Evolutionary conservation across 2,113 vertebrate species (phyloP), one percentile per base, ranked within the genome.

Genomic region (Probosciger aterrimus): DNA sequence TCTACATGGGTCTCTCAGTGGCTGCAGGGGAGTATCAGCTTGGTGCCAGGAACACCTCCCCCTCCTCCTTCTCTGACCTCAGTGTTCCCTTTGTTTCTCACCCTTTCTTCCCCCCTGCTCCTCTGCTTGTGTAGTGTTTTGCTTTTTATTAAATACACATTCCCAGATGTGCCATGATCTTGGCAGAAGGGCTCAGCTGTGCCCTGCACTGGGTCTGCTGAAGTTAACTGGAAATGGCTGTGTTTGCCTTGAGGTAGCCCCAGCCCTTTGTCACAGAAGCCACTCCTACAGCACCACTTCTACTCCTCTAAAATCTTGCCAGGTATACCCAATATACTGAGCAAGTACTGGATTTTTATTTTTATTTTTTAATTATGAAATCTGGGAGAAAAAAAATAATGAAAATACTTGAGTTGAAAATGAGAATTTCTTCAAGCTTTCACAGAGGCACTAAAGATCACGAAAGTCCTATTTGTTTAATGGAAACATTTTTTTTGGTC

Each of bases 151-250:
- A 41, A 70, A 47, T 41, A 27, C 14, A 16, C 1, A 11, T 22
- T 75, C 28, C 24, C 14, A 27, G 49, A 63, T 10, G 18, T 71
- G 13, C 11, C 13, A 6, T 6, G 24, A 17, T 3, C 43, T 46
- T 64, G 20, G 1, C 57, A 59, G 33, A 35, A 59, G 57, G 57
- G 33, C 57, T 59, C 14, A 59, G 33, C n/a, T 59, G 22, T 80
- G 31, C 17, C 16, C 35, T 62, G 46, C 0, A 1, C 11, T 57
- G 33, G 8, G 12, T 47, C 24, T 1, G 2, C 19, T 37, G 18
- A 37, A 33, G 22, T 3, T 2, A 2, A 10, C 11, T 89, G 49
- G 43, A 69, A 73, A 16, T 0, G 6, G 0, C 15, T 55, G 12
- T 63, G 28, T 23, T 30, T 35, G 57, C 6, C 12, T 16, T 3